Evolutionary conservation across 2,113 vertebrate species (phyloP).

Genomic region (Balaeniceps rex): DNA sequence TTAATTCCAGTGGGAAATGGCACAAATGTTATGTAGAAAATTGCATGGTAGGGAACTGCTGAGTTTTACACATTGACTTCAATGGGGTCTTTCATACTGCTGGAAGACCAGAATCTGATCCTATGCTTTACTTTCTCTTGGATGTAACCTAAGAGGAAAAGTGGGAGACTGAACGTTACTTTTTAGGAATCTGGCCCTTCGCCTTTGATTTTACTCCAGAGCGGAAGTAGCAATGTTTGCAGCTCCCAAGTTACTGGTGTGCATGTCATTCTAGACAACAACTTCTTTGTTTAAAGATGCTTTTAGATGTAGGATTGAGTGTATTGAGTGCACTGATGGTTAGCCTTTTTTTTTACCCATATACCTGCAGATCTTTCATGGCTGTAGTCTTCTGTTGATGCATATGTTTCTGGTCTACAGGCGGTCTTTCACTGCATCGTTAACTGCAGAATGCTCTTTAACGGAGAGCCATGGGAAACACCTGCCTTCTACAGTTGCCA

Average conservation of each 20-base stretch:
- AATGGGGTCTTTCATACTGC: not conserved
- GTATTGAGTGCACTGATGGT: not conserved
- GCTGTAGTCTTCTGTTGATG: not conserved
- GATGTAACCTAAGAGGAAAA: constrained; percentile 47
- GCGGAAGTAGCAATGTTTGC: constrained; percentile 31
- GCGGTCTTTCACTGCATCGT: constrained; percentile 6
- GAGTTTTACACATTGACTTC: constrained; percentile 6
- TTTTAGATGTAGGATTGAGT: constrained; percentile 34
- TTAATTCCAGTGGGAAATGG: not conserved
- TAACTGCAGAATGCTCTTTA: constrained; percentile 39
- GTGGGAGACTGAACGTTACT: not conserved
- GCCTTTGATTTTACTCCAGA: constrained; percentile 41
- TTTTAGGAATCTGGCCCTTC: constrained; percentile 16
- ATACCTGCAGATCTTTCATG: constrained; percentile 47
- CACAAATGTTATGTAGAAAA: constrained; percentile 15
- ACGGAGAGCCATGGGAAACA: constrained; percentile 67
- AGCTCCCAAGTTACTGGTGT: not conserved
- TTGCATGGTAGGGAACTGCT: not conserved
- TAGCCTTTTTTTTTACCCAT: not conserved
- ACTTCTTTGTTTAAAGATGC: constrained; percentile 46
- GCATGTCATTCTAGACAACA: constrained; percentile 16
- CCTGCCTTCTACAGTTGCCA: constrained; percentile 62
- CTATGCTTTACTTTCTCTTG: constrained; percentile 7
- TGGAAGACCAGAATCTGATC: constrained; percentile 28
- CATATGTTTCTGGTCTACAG: constrained; percentile 39